These are phyloP conservation scores for Megalonaias nervosa DNA, from an alignment of 1,140 invertebrate genomes.

Conservation along the genomic window DNA sequence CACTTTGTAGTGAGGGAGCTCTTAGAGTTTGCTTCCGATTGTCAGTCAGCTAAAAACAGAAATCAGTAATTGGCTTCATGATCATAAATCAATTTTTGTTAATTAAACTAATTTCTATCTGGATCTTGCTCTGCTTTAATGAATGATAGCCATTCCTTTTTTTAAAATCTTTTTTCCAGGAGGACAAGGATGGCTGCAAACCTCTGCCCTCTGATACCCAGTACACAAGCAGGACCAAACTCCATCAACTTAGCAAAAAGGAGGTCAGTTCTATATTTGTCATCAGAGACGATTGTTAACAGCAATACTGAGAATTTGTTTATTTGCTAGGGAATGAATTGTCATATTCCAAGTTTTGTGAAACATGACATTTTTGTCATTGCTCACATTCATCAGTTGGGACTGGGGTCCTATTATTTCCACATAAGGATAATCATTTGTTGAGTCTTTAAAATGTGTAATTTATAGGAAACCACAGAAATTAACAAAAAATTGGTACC, in stretches of 20 bases:
- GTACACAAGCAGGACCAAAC: slow-evolving; percentile 75
- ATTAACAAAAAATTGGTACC: background rate
- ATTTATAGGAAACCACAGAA: too few relatives aligned
- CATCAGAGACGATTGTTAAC: background rate
- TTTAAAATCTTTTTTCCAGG: slow-evolving; percentile 67
- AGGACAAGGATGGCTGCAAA: slow-evolving; percentile 77
- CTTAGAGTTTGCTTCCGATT: too few relatives aligned
- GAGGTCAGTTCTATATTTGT: slow-evolving; percentile 73
- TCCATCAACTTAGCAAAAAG: slow-evolving; percentile 60
- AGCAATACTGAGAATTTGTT: background rate
- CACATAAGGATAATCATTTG: background rate
- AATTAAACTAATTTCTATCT: too few relatives aligned
- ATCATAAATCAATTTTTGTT: too few relatives aligned
- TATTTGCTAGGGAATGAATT: background rate
- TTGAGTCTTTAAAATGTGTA: too few relatives aligned
- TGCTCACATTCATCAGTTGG: too few relatives aligned
- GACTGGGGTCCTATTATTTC: background rate
- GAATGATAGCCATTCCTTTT: background rate
- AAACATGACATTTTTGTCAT: too few relatives aligned
- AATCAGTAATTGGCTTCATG: too few relatives aligned
- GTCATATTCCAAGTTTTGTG: background rate
- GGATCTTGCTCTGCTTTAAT: too few relatives aligned
- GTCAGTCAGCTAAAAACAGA: too few relatives aligned
- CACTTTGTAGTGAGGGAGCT: too few relatives aligned
- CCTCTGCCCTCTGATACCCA: slow-evolving; percentile 79